phyloP scores from a whole-genome alignment of 2,113 vertebrate genomes.

The Mustela lutreola region DNA sequence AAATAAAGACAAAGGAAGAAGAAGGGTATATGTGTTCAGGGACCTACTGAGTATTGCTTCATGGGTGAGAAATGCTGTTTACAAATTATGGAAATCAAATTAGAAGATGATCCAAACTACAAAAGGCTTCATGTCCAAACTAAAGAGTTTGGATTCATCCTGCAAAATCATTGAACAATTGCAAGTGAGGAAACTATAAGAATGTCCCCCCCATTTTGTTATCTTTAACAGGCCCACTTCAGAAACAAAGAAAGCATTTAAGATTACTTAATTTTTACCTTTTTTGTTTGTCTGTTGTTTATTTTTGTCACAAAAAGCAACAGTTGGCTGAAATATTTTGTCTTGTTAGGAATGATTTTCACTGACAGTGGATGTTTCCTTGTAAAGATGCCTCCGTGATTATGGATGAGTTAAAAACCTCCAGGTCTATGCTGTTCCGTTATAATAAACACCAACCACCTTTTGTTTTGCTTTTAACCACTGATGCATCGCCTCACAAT shows the following conservation, averaged over 20 bases:
- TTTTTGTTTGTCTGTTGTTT: not conserved
- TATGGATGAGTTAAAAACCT: not conserved
- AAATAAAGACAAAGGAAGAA: not conserved
- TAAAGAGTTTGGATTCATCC: not conserved
- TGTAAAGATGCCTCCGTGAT: not conserved
- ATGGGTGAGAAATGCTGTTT: not conserved
- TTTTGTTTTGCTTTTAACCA: conserved; percentile 35
- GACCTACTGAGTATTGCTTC: not conserved
- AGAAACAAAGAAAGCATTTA: not conserved
- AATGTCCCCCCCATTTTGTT: not conserved
- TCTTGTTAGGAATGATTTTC: conserved; percentile 9
- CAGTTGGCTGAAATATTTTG: not conserved
- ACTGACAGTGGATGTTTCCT: not conserved
- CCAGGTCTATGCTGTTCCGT: not conserved
- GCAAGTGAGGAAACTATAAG: not conserved
- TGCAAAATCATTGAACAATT: not conserved
- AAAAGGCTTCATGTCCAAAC: not conserved
- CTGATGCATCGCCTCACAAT: not conserved
- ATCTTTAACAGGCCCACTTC: rapidly evolving
- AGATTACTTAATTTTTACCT: not conserved
- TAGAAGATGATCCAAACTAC: not conserved
- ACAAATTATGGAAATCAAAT: not conserved
- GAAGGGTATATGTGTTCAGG: rapidly evolving
- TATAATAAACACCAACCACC: not conserved
- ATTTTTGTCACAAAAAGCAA: conserved; percentile 15